These are phyloP conservation scores for Dryobates pubescens DNA, from an alignment of 2,797 vertebrate species.

Conservation along the genomic window DNA sequence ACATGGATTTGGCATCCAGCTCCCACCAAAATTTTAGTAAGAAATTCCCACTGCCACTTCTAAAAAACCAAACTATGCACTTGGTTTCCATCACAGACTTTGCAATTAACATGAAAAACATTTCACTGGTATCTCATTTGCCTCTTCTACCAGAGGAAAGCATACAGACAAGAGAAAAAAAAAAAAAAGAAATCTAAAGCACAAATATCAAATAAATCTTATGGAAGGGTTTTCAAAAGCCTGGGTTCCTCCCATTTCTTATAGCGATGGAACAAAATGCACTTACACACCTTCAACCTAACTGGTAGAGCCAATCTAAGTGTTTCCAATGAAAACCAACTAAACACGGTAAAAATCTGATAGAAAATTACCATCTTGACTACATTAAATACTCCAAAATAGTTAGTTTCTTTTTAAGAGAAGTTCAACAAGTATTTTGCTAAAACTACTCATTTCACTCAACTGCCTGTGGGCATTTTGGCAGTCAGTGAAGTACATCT, in stretches of 20 bases:
- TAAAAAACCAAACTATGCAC: neutral
- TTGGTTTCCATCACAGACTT: neutral
- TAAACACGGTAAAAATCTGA: neutral
- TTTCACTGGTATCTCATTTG: neutral
- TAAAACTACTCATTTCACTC: conserved; percentile 24
- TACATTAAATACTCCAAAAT: conserved; percentile 14
- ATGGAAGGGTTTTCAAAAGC: neutral
- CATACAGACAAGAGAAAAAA: neutral
- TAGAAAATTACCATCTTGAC: conserved; percentile 18
- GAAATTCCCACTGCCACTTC: conserved; percentile 17
- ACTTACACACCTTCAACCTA: neutral
- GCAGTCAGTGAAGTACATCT: neutral
- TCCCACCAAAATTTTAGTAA: neutral
- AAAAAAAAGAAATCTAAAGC: neutral
- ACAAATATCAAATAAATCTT: conserved; percentile 1
- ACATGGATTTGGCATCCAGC: neutral
- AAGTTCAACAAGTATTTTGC: conserved; percentile 21
- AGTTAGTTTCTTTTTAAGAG: conserved; percentile 58
- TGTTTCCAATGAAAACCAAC: neutral
- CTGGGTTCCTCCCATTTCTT: neutral
- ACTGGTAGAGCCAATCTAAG: neutral
- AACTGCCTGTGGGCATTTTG: conserved; percentile 31
- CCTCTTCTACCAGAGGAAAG: neutral
- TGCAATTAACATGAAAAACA: neutral
- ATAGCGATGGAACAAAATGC: neutral